Conservation (phyloP, 1,140 invertebrate genomes). For the Gryllus bimaculatus region DNA sequence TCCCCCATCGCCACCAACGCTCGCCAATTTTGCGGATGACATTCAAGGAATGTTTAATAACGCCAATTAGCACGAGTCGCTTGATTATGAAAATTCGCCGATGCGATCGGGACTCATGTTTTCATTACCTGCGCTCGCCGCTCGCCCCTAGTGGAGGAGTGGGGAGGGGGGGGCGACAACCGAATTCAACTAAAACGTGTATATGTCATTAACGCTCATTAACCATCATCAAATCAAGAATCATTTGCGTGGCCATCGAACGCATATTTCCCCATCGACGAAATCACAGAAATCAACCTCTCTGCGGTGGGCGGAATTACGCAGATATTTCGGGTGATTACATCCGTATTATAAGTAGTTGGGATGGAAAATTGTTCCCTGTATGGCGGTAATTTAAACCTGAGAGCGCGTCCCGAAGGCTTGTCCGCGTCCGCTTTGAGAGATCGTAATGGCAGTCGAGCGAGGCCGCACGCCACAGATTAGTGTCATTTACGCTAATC, state of each 20-base stretch:
- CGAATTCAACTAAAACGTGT: neutral
- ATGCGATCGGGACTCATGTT: neutral
- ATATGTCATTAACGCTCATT: neutral
- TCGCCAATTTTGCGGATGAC: too few species aligned
- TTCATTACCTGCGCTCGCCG: neutral
- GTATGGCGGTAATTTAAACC: too few species aligned
- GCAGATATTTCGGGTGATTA: neutral
- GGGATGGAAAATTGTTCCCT: too few species aligned
- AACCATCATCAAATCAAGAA: neutral
- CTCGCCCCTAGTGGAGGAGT: neutral
- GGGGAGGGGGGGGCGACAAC: neutral
- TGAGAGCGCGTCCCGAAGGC: too few species aligned
- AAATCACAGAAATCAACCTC: neutral
- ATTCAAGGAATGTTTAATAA: conserved; percentile 6
- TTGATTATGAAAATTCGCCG: neutral
- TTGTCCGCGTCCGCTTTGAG: too few species aligned
- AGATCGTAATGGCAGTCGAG: too few species aligned
- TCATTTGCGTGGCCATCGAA: neutral
- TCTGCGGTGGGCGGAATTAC: neutral
- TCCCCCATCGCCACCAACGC: too few species aligned
- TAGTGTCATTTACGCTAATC: too few species aligned
- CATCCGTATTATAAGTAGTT: neutral
- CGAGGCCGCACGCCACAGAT: too few species aligned
- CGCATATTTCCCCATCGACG: neutral
- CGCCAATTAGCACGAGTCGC: neutral